Conservation (phyloP, 2,797 vertebrate genomes). For the Syndactyla subalaris region DNA sequence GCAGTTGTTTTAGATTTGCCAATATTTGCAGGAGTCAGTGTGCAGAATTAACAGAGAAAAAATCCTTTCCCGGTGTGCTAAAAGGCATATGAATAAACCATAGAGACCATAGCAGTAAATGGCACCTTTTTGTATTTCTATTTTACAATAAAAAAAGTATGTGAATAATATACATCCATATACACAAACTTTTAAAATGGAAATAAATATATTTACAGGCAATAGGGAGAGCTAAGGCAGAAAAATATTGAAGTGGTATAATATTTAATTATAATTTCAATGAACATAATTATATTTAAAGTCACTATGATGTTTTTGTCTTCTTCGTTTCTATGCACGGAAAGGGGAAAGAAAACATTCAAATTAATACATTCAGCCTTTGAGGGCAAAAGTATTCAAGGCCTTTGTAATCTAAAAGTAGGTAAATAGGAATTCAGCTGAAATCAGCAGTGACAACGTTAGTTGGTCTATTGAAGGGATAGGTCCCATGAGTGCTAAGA, state of each 20-base stretch:
- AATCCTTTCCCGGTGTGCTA: not conserved
- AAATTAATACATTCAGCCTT: not conserved
- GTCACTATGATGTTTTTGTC: not conserved
- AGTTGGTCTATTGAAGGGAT: not conserved
- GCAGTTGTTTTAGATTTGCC: not conserved
- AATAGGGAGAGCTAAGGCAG: not conserved
- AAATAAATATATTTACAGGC: not conserved
- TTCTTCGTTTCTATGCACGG: not conserved
- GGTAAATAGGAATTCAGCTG: not conserved
- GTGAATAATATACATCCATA: not conserved
- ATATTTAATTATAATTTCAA: not conserved
- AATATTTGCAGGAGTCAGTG: not conserved
- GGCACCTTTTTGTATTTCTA: not conserved
- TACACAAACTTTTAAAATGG: not conserved
- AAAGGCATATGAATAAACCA: slow-evolving; percentile 7
- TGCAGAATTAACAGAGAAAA: not conserved
- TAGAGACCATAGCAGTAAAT: not conserved
- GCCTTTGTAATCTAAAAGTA: not conserved
- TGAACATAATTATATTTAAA: not conserved
- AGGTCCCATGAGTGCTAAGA: not conserved
- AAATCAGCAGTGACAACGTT: not conserved
- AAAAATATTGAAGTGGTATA: not conserved
- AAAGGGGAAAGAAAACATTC: not conserved
- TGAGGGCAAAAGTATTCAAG: not conserved
- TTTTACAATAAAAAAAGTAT: not conserved